Percentiles rank a stretch among this genome's conserved stretches.
These are phyloP conservation scores for Irena cyanogastra DNA, from an alignment of 2,113 vertebrate genomes.

Conservation along the genomic window DNA sequence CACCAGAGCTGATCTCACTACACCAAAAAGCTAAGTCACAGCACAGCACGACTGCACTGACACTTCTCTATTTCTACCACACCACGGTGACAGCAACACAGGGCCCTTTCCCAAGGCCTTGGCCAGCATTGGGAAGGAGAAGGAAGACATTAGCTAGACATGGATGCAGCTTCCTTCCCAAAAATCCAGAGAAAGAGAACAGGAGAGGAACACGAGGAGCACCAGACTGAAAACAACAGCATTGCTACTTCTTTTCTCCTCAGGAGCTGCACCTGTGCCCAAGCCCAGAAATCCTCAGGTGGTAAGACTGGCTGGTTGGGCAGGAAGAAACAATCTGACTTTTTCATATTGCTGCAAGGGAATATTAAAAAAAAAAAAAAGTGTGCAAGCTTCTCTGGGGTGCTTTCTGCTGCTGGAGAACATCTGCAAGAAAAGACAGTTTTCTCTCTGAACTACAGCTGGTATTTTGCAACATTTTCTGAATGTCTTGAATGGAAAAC, in stretches of 20 bases:
- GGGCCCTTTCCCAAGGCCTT: not conserved
- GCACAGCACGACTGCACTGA: not conserved
- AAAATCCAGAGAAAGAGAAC: not conserved
- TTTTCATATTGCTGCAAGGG: not conserved
- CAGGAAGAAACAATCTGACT: not conserved
- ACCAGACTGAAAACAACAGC: not conserved
- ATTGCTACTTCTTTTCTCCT: not conserved
- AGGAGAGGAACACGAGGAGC: not conserved
- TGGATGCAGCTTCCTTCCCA: not conserved
- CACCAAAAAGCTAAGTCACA: not conserved
- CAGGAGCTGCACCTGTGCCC: not conserved
- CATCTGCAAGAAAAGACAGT: not conserved
- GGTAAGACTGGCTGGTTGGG: not conserved
- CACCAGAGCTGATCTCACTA: not conserved
- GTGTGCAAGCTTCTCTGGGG: accelerated
- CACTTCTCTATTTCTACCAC: not conserved
- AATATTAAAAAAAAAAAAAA: not conserved
- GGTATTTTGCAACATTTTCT: not conserved
- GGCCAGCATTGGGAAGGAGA: not conserved
- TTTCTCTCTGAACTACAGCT: not conserved
- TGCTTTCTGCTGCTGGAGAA: not conserved
- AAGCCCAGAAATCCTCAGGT: not conserved
- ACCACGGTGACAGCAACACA: not conserved
- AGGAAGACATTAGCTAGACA: not conserved
- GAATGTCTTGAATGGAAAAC: not conserved